phyloP scores from a whole-genome alignment of 2,888 invertebrate genomes.

The Troilus luridus region DNA sequence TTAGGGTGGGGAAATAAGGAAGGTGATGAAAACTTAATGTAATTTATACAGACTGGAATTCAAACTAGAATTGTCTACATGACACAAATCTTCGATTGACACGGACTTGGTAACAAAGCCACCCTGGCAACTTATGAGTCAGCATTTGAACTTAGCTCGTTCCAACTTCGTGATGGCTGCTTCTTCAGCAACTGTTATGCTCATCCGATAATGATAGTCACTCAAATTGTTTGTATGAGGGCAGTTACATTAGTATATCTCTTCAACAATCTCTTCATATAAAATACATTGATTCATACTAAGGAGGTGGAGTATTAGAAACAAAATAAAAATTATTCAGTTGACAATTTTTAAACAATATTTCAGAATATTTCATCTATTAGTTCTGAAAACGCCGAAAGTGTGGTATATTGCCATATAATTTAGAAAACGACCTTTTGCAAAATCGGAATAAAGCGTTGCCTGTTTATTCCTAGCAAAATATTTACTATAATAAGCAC shows the following conservation, averaged over 20 bases:
- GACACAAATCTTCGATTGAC: background rate
- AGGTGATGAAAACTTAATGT: background rate
- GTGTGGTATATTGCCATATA: no score
- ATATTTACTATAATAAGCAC: no score
- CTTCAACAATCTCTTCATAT: no score
- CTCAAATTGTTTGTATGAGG: background rate
- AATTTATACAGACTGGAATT: background rate
- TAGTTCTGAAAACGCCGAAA: no score
- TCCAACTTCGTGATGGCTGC: background rate
- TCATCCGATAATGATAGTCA: background rate
- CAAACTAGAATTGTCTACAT: background rate
- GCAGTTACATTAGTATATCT: background rate
- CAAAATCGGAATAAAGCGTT: no score
- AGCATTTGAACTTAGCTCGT: background rate
- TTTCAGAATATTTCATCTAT: no score
- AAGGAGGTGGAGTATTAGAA: no score
- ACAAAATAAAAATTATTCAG: background rate
- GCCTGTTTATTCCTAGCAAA: no score
- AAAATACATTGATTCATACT: background rate
- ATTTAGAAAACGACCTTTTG: no score
- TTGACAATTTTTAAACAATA: background rate
- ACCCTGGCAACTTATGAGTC: background rate
- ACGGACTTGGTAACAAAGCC: background rate
- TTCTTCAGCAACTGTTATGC: slow-evolving; percentile 22
- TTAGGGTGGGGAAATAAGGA: no score